phyloP scores from a whole-genome alignment of 1,140 invertebrate genomes.

The Acromyrmex heyeri region DNA sequence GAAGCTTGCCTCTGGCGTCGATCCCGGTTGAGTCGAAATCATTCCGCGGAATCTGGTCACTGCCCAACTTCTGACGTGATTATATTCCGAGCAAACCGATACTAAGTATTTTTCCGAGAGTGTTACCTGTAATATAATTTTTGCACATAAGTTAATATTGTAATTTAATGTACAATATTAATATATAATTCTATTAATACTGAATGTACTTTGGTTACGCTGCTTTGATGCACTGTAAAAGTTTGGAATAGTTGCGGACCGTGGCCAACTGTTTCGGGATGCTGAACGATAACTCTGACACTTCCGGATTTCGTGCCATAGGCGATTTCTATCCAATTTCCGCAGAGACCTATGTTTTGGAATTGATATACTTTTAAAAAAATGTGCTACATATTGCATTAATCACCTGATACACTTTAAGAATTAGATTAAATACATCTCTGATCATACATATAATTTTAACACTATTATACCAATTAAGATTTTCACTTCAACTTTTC shows the following conservation, averaged over 20 bases:
- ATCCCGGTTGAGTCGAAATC: conserved; percentile 99
- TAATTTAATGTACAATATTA: background rate
- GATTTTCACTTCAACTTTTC: background rate
- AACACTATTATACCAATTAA: background rate
- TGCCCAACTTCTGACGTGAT: conserved; percentile 98
- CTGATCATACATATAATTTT: background rate
- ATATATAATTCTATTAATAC: background rate
- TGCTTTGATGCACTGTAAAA: conserved; percentile 98
- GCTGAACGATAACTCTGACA: conserved; percentile 98
- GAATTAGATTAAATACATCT: background rate
- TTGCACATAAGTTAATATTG: background rate
- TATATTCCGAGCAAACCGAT: conserved; percentile 98
- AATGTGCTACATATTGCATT: background rate
- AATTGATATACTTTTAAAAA: background rate
- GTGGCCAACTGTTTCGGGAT: conserved; percentile 99
- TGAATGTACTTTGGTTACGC: conserved; percentile 94
- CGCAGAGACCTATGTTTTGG: conserved; percentile 92
- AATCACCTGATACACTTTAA: conserved; percentile 47
- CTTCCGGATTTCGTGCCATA: conserved; percentile 98
- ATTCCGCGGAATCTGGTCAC: conserved; percentile 98
- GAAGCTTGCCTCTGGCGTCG: conserved; percentile 98
- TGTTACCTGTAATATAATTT: conserved; percentile 90
- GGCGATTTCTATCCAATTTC: conserved; percentile 99
- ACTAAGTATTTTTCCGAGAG: conserved; percentile 98
- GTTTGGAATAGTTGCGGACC: conserved; percentile 99